Evolutionary conservation across 1,140 invertebrate genomes (phyloP), one percentile per base, ranked within the genome.

Genomic region (Drosophila chauvacae): DNA sequence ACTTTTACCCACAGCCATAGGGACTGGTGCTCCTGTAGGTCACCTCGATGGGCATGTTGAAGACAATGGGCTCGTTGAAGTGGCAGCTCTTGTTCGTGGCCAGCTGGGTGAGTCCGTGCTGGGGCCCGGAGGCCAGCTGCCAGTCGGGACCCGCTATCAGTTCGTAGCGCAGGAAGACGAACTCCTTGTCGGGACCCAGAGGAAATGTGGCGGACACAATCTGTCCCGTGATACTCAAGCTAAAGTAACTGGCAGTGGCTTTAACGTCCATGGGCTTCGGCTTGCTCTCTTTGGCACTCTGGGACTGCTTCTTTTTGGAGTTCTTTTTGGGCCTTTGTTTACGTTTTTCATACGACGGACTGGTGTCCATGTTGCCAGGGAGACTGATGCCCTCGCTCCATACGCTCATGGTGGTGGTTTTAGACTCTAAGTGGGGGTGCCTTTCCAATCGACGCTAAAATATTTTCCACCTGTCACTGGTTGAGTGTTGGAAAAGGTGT

Each of bases 1-100:
- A 26, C 33, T 30, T 7, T 28, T 35, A 91, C 92, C 77, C 79
- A 93, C 93, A 93, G 47, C 93, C 93, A 68, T 80, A 93, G 14
- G 92, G 87, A 68, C 84, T 93, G 33, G 87, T 93, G 58, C 88
- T 92, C 61, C 84, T 91, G 62, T 85, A 93, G 14, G 91, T 90
- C 18, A 91, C 74, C 55, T 93, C 93, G n/a, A 93, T 81, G 33
- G 93, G 93, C 87, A 93, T 91, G 56, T 92, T 93, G 48, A 93
- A 91, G 4, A 92, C 80, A 39, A 93, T 90, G 44, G 90, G 81
- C n/a, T 93, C 90, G 47, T 91, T 92, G 13, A 91, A 91, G 55
- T 81, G 64, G 2, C 77, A 73, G 44, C 59, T 69, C 14, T 81
- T 79, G 30, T 86, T 81, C 9, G 81, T 85, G 16, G 91, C 84